phyloP scores from a whole-genome alignment of 2,797 vertebrate genomes.

The Pseudomugil tenellus region DNA sequence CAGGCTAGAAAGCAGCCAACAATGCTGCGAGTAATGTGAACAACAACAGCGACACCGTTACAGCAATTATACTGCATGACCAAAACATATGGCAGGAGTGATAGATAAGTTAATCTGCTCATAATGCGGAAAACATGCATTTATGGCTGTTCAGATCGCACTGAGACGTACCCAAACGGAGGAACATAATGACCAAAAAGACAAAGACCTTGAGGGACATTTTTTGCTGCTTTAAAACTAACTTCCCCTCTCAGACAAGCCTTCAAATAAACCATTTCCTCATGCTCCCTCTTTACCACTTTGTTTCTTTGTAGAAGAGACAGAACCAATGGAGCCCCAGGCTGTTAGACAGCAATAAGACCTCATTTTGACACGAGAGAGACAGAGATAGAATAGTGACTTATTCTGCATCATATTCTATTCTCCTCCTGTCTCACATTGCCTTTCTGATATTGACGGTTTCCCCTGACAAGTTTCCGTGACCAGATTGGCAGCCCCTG shows the following conservation, averaged over 20 bases:
- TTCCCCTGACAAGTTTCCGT: conserved; percentile 50
- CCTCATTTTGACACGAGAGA: conserved; percentile 30
- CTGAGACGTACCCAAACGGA: not conserved
- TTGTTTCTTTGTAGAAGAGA: conserved; percentile 35
- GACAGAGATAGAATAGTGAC: conserved; percentile 22
- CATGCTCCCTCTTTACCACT: conserved; percentile 35
- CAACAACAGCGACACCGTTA: conserved; percentile 37
- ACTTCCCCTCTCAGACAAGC: conserved; percentile 30
- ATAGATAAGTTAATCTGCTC: conserved; percentile 43
- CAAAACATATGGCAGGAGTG: conserved; percentile 40
- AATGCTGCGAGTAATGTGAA: conserved; percentile 12
- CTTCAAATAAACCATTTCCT: conserved; percentile 59
- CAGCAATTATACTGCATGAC: conserved; percentile 43
- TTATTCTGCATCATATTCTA: conserved; percentile 17
- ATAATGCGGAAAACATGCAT: conserved; percentile 20
- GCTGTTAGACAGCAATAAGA: conserved; percentile 51
- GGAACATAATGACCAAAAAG: conserved; percentile 4
- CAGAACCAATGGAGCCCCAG: conserved; percentile 44
- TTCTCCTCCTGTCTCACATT: conserved; percentile 29
- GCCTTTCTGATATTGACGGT: conserved; percentile 52
- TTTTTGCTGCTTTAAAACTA: conserved; percentile 24
- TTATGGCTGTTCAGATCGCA: conserved; percentile 43
- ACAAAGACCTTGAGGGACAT: conserved; percentile 1
- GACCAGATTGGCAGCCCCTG: conserved; percentile 50
- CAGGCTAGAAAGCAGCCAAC: conserved; percentile 12